phyloP scores from a whole-genome alignment of 2,888 invertebrate genomes.

The Eurytoma adleriae region DNA sequence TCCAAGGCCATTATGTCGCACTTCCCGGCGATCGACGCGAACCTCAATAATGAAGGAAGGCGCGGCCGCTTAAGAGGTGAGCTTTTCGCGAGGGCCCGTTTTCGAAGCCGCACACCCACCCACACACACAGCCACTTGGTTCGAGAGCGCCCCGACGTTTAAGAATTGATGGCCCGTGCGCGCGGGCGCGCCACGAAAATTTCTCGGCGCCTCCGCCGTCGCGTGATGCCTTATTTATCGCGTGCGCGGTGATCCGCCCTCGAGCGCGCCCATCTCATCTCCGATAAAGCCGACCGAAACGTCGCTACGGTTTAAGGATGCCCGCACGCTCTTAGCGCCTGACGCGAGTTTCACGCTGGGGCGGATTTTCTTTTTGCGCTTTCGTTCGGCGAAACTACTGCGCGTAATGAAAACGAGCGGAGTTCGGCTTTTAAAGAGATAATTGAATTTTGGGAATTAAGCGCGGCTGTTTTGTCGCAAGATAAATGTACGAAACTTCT shows the following conservation, averaged over 20 bases:
- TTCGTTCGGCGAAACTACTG: too few species aligned
- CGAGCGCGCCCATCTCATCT: neutral
- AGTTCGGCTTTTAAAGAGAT: too few species aligned
- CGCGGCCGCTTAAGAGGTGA: neutral
- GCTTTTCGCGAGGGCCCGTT: too few species aligned
- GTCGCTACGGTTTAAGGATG: too few species aligned
- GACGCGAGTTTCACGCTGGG: too few species aligned
- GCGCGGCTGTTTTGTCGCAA: too few species aligned
- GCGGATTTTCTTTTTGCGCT: too few species aligned
- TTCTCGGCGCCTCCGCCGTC: slow-evolving; percentile 31
- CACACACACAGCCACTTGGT: neutral
- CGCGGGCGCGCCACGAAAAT: slow-evolving; percentile 31
- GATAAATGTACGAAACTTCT: too few species aligned
- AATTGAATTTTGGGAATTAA: too few species aligned
- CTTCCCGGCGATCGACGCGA: slow-evolving; percentile 24
- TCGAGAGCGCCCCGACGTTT: slow-evolving; percentile 11
- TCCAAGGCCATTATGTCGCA: neutral
- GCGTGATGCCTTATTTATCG: slow-evolving; percentile 45
- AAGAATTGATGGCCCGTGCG: slow-evolving; percentile 42
- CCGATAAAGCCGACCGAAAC: neutral
- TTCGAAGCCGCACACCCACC: neutral
- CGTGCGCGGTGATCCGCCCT: neutral
- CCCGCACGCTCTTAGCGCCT: too few species aligned
- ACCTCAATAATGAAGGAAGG: slow-evolving; percentile 43
- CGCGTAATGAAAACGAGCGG: too few species aligned